These are phyloP conservation scores for Oedothorax gibbosus DNA, from an alignment of 1,140 invertebrate genomes.

Conservation along the genomic window DNA sequence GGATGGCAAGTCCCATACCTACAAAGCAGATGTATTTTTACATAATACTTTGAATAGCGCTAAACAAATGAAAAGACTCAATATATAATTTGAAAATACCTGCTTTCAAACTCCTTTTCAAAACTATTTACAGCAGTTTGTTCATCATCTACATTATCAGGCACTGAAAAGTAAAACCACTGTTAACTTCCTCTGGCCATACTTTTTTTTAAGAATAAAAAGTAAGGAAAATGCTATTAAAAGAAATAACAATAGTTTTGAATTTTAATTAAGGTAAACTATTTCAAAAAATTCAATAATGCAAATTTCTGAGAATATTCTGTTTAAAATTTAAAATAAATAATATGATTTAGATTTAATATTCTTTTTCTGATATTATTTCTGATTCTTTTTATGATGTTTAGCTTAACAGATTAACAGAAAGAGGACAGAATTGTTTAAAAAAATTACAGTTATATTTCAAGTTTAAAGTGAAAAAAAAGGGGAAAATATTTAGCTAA, in stretches of 20 bases:
- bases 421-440: too few relatives aligned
- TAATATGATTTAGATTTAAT: too few relatives aligned
- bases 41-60: background rate
- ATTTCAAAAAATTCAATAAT: background rate
- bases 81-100: slow-evolving; percentile 63
- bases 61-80: background rate
- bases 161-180: slow-evolving; percentile 75
- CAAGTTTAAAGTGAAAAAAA: too few relatives aligned
- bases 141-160: slow-evolving; percentile 87
- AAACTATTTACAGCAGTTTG: slow-evolving; percentile 87
- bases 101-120: slow-evolving; percentile 81
- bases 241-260: background rate
- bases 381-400: too few relatives aligned
- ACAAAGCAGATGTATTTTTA: background rate
- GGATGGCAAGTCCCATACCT: slow-evolving; percentile 86
- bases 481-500: too few relatives aligned
- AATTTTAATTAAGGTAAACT: background rate
- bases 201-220: background rate
- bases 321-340: too few relatives aligned
- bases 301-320: too few relatives aligned
- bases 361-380: too few relatives aligned
- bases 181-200: too few relatives aligned
- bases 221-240: background rate
- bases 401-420: too few relatives aligned
- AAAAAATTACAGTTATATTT: too few relatives aligned